A percentile compares a stretch with the other conserved stretches of the same genome.
Evolutionary conservation across 1,140 invertebrate genomes (phyloP).

Genomic region (Brachionus plicatilis): DNA sequence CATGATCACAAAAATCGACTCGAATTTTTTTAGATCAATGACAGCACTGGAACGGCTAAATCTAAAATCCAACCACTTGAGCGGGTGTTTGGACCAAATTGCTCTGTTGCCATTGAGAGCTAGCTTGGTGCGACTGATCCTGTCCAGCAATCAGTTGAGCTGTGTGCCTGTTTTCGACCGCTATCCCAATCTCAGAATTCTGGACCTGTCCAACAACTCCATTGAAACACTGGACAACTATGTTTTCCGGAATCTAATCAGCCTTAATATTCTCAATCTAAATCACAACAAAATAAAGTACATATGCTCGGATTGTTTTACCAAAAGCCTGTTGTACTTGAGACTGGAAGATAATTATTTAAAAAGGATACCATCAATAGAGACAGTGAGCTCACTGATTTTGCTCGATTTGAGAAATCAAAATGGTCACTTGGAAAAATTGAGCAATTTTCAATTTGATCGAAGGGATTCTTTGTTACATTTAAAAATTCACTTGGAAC

Average conservation of each 20-base stretch:
- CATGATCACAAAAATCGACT: neutral
- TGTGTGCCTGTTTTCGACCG: neutral
- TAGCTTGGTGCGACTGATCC: neutral
- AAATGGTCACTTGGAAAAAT: neutral
- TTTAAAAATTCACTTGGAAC: conserved; percentile 13
- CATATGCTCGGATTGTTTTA: neutral
- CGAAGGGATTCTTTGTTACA: neutral
- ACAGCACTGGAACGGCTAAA: neutral
- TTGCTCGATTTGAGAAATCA: conserved; percentile 19
- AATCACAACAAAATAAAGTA: neutral
- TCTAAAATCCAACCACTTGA: neutral
- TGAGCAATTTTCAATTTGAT: conserved; percentile 1
- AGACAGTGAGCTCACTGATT: neutral
- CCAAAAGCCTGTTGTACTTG: neutral
- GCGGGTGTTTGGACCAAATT: neutral
- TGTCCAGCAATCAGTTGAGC: neutral
- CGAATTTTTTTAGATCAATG: neutral
- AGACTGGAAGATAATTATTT: conserved; percentile 24
- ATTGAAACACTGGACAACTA: neutral
- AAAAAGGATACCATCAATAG: neutral
- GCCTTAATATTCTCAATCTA: neutral
- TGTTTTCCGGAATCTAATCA: conserved; percentile 2
- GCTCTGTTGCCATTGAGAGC: neutral
- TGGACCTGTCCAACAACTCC: neutral
- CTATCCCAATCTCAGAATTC: neutral